phyloP scores from a whole-genome alignment of 1,140 invertebrate genomes.

The Brachionus paranguensis region DNA sequence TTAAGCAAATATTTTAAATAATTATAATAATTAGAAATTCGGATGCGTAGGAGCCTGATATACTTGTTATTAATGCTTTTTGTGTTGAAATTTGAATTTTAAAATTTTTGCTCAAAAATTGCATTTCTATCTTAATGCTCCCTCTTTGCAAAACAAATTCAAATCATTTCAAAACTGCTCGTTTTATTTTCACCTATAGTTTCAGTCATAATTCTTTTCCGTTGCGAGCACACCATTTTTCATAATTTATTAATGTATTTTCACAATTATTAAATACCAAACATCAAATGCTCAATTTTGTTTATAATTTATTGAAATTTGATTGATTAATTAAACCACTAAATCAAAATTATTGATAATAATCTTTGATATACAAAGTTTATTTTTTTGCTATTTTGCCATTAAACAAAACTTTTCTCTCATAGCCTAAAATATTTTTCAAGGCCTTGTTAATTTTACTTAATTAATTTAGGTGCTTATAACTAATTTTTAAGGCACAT shows the following conservation, averaged over 20 bases:
- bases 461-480: background rate
- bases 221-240: background rate
- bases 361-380: background rate
- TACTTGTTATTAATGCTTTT: background rate
- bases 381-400: background rate
- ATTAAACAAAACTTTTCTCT: background rate
- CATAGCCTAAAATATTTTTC: background rate
- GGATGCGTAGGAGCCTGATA: background rate
- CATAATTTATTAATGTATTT: background rate
- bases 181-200: background rate
- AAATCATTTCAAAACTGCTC: background rate
- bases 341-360: background rate
- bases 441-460: background rate
- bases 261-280: background rate
- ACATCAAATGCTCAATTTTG: background rate
- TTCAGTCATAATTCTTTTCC: background rate
- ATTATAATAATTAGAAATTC: constrained; percentile 28
- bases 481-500: background rate
- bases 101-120: background rate
- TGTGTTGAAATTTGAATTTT: background rate
- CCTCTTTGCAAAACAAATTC: background rate
- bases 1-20: background rate
- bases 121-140: background rate
- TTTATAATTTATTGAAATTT: background rate
- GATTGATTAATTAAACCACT: background rate